These are phyloP conservation scores for Pseudopodoces humilis DNA, from an alignment of 2,113 vertebrate species.

Conservation along the genomic window DNA sequence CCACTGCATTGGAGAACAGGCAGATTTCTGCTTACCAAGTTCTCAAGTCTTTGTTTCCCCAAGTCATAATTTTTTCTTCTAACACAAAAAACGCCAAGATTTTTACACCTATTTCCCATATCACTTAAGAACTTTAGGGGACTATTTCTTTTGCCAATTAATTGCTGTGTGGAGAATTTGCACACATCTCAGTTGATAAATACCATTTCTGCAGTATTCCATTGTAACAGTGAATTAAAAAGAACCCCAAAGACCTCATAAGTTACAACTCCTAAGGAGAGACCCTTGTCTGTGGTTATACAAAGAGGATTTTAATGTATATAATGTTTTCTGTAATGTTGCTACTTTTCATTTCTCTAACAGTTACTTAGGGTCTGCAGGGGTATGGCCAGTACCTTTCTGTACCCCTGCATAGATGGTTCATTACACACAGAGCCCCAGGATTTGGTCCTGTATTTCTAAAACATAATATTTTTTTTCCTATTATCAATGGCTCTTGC, in stretches of 20 bases:
- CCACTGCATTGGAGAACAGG: neutral
- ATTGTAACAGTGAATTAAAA: neutral
- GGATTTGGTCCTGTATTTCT: neutral
- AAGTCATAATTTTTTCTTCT: neutral
- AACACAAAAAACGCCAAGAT: neutral
- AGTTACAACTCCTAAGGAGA: neutral
- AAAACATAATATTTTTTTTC: neutral
- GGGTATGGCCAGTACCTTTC: neutral
- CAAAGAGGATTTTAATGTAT: neutral
- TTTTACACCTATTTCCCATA: neutral
- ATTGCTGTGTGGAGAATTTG: neutral
- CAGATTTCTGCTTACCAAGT: neutral
- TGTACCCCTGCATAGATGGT: neutral
- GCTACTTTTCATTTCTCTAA: neutral
- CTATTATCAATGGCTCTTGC: neutral
- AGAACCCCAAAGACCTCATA: accelerated
- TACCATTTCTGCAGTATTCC: neutral
- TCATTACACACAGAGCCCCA: accelerated
- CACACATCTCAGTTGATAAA: neutral
- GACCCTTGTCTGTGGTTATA: neutral
- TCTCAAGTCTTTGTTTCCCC: neutral
- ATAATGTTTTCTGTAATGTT: neutral
- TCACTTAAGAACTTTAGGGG: neutral
- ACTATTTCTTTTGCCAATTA: neutral
- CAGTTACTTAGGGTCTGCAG: neutral